Conservation (phyloP, 1,140 invertebrate genomes). For the Meloidogyne floridensis region DNA sequence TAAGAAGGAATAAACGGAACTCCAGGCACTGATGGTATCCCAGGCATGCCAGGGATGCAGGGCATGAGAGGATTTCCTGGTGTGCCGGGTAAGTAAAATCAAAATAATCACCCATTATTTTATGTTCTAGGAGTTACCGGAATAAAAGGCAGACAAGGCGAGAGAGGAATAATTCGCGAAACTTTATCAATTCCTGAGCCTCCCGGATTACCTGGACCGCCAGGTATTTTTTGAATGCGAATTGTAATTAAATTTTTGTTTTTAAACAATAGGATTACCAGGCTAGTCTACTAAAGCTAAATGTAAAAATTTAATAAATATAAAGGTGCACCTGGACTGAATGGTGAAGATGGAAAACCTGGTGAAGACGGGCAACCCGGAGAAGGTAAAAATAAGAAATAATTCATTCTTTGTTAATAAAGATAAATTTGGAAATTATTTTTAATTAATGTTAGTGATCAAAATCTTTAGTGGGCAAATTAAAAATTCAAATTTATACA, state of each 20-base stretch:
- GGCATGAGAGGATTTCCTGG: conserved; percentile 13
- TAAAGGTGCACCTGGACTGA: conserved; percentile 5
- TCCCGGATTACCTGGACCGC: neutral
- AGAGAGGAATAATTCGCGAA: neutral
- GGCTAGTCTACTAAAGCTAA: neutral
- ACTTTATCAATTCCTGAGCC: neutral
- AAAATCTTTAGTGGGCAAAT: too few species aligned
- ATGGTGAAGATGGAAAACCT: conserved; percentile 4
- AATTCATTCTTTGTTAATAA: too few species aligned
- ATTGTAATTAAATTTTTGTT: neutral
- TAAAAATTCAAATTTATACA: too few species aligned
- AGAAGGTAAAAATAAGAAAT: conserved; percentile 15
- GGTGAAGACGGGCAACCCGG: conserved; percentile 26
- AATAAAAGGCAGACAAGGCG: neutral
- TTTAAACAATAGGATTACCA: neutral
- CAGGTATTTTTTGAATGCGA: neutral
- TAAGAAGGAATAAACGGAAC: neutral
- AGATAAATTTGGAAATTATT: too few species aligned
- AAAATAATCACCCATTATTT: conserved; percentile 9
- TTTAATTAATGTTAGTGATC: too few species aligned
- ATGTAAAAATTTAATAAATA: neutral
- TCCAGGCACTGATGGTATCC: conserved; percentile 12
- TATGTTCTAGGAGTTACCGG: conserved; percentile 5
- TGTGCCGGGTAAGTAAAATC: neutral
- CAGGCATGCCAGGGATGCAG: neutral